Evolutionary conservation across 2,797 vertebrate genomes (phyloP), one percentile per base, ranked within the genome.

Genomic region (Austrolebias charrua): DNA sequence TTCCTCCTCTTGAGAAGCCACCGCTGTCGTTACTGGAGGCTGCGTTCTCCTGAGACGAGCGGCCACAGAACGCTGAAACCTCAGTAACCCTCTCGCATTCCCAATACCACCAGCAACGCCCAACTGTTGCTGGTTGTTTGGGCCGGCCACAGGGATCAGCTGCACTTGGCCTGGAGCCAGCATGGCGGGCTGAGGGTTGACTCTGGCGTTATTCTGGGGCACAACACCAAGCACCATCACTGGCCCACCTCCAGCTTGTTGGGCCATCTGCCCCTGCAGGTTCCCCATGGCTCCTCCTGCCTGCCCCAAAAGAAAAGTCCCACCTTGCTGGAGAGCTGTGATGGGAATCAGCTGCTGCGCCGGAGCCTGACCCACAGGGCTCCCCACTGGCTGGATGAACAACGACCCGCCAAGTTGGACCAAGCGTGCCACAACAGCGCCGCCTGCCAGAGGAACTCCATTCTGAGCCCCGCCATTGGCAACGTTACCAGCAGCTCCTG

Each of bases 341-440:
- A 81, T 33, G 18, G 88, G 85, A 55, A 87, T 63, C 1, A 85
- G 57, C 70, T 79, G 82, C 59, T 82, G 88, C 28, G 69, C 7
- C 0, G 68, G 52, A 54, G 45, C 31, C 49, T 82, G 84, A 47
- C 70, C 80, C 42, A 58, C 52, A 62, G 79, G 85, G 60, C 78
- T 83, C 24, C 76, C 75, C 1, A 86, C 42, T 48, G 86, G 89
- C 63, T 87, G 89, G 62, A 90, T 46, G 1, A 89, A 77, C 35
- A 89, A 24, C 1, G 88, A 67, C 47, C 81, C 84, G 19, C 86
- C 88, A 6, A 91, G 24, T 51, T 87, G 87, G 16, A 90, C 45
- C 43, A 92, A 48, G 44, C 66, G 82, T 28, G 63, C 82, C 68
- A 86, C 0, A 47, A 84, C 38, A 7, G 80, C 31, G 43, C 85